These are phyloP conservation scores for Doris montereyensis DNA, from an alignment of 2,888 invertebrate genomes.

Conservation along the genomic window DNA sequence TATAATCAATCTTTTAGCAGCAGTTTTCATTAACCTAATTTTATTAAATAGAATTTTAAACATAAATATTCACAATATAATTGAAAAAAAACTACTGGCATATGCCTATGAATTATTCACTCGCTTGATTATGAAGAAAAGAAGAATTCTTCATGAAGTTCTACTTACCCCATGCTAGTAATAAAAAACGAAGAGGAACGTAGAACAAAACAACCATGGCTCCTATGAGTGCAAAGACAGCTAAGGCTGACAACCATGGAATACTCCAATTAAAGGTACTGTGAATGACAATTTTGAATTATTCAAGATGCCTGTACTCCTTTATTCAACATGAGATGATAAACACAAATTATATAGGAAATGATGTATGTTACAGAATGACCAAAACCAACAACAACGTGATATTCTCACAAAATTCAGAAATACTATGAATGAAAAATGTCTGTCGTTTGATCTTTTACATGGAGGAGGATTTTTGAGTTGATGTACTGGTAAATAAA, in stretches of 20 bases:
- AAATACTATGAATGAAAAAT: too few species aligned
- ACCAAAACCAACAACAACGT: too few species aligned
- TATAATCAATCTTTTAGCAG: not conserved
- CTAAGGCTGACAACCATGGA: constrained; percentile 94
- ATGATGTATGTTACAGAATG: too few species aligned
- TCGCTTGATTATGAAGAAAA: too few species aligned
- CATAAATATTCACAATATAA: not conserved
- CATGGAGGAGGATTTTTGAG: too few species aligned
- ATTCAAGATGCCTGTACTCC: too few species aligned
- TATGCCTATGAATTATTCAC: too few species aligned
- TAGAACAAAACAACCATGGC: constrained; percentile 87
- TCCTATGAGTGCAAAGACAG: constrained; percentile 83
- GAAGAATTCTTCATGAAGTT: not conserved
- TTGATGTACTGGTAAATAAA: too few species aligned
- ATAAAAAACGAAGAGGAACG: constrained; percentile 89
- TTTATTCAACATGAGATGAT: too few species aligned
- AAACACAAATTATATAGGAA: too few species aligned
- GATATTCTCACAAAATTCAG: too few species aligned
- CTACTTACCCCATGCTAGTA: constrained; percentile 89
- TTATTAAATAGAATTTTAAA: not conserved
- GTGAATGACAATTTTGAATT: constrained; percentile 52
- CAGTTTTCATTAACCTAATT: not conserved
- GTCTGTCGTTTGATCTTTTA: too few species aligned
- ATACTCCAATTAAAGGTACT: constrained; percentile 97
- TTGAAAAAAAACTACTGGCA: not conserved